Base-by-base conservation (phyloP, 1,140 invertebrate species). In the honey bee (Apis mellifera) region DNA sequence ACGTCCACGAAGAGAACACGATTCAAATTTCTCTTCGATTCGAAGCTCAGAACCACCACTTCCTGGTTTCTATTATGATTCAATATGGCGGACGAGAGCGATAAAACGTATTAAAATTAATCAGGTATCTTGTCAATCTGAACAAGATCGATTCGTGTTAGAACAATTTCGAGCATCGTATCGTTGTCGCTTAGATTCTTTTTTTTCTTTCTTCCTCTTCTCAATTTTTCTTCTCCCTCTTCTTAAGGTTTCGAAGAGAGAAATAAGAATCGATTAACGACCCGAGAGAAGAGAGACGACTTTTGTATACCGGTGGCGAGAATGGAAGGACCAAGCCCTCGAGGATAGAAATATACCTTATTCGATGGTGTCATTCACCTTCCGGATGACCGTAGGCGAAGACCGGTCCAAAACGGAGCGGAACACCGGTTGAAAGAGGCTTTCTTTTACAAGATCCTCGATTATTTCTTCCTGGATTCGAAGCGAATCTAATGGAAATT, bases 331-430 rank as follows among this genome's bases (percentile, higher is more conserved):
- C 19, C 21, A 42, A 57, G 54, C 52, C 72, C 60, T 81, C 62
- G n/a, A 55, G 72, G 32, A n/a, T 42, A 65, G 60, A 76, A 54
- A 70, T 57, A 70, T 57, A 70, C 66, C 55, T 71, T 71, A 32
- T 64, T 64, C 57, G 57, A 71, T 13, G 54, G 52, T 72, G 78
- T 81, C 78, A 62, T 81, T 81, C 62, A 81, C 78, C 78, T 81
- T 81, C 60, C 62, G 54, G 32, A 66, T 55, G 54, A 75, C 78
- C 62, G 71, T 81, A 17, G 11, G 13, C 62, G n/a, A 54, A 57
- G 79, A 81, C 79, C 71, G 79, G 79, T 75, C 71, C 62, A 23
- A 75, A 81, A 81, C 26, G 11, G 23, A 23, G 48, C 23, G n/a
- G 23, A 65, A 70, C 66, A 17, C 42, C 54, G n/a, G 9, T 21